Conservation (phyloP, 2,113 vertebrate species). For the Eleginops maclovinus region DNA sequence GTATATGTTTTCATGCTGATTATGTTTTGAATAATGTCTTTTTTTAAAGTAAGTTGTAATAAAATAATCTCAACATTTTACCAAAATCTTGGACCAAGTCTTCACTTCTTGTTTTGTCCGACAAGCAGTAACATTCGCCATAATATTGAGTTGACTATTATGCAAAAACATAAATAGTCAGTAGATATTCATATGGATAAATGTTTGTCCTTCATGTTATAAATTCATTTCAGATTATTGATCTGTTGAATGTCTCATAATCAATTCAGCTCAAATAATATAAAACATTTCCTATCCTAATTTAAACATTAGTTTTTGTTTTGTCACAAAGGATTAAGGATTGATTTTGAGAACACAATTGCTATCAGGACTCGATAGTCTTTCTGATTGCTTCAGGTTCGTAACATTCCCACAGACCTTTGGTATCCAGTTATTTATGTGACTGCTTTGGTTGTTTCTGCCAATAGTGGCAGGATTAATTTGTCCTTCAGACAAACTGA, state of each 20-base stretch:
- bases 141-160: too few relatives aligned
- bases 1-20: too few relatives aligned
- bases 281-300: not conserved
- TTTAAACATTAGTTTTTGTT: not conserved
- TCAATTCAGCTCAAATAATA: not conserved
- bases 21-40: too few relatives aligned
- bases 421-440: conserved; percentile 35
- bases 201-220: not conserved
- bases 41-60: too few relatives aligned
- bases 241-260: not conserved
- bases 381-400: not conserved
- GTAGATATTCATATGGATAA: too few relatives aligned
- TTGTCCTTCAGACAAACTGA: conserved; percentile 57
- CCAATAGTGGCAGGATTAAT: conserved; percentile 40
- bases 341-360: not conserved
- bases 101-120: too few relatives aligned
- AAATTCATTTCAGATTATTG: not conserved
- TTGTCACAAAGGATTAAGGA: not conserved
- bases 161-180: too few relatives aligned
- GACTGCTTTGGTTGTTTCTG: conserved; percentile 18
- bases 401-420: not conserved
- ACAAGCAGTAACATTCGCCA: too few relatives aligned
- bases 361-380: too few relatives aligned
- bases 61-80: too few relatives aligned
- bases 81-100: too few relatives aligned